Evolutionary conservation across 2,113 vertebrate species (phyloP), one percentile per base, ranked within the genome.

Genomic region (Danionella cerebrum): DNA sequence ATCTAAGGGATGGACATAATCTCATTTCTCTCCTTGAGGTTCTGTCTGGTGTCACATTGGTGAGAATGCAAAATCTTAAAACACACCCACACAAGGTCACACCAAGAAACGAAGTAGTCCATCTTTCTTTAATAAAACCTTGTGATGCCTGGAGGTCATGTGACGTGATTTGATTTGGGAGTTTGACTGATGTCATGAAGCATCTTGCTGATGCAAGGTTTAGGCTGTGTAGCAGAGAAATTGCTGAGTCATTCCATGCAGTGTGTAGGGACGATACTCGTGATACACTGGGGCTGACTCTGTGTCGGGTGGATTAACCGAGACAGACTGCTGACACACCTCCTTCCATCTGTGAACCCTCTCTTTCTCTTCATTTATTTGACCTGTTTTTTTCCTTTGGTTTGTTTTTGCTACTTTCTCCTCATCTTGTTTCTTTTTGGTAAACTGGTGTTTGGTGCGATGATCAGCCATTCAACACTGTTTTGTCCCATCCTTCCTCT

Each of bases 1-100:
- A 98, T 73, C 80, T 98, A 53, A 86, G 95, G n/a, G 95, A 98
- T 76, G 95, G 95, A 54, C 95, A 98, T 86, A 97, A 98, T 86
- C 85, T 98, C 58, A 94, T 98, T 41, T 98, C 96, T 50, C 81
- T 98, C 45, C 84, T 98, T 79, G 96, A 98, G 78, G 95, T 98
- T 72, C 92, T 98, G 77, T 98, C 96, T 0, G 95, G 94, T 33
- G 92, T 96, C 82, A 93, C 93, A 64, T 85, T 98, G 93, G 95
- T 98, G 70, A 87, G 12, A 3, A 14, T 16, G 12, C 57, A n/a
- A 51, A 31, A 48, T 47, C 9, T 10, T 36, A 35, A 70, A 21
- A 60, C 67, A 55, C 36, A 55, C 58, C 48, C 36, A 14, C 29
- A 45, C 41, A 36, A 33, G 6, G 2, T 21, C 5, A 41, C 6